Evolutionary conservation across 2,888 invertebrate genomes (phyloP), one percentile per base, ranked within the genome.

Genomic region (Pardosa pseudoannulata): DNA sequence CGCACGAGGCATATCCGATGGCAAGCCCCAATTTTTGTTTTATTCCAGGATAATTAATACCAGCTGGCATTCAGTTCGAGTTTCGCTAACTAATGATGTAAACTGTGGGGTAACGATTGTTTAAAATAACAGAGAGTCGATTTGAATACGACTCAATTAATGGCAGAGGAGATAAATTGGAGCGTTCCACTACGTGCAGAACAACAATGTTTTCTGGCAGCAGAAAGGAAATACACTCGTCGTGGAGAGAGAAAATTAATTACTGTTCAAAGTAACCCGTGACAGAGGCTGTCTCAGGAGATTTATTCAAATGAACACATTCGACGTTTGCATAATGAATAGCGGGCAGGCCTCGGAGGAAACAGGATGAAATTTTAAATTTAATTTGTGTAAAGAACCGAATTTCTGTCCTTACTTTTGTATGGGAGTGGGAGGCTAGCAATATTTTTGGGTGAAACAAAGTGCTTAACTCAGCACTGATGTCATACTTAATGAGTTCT

Each of bases 81-180:
- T 46, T 46, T 13, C 41, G 9, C 41, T 46, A 56, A 56, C 23
- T 56, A 56, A 56, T 56, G 56, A 56, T 23, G 56, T 23, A 23
- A 19, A 23, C 23, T 1, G 56, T 19, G 16, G 56, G n/a, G 23
- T 23, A 56, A 56, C 56, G 23, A 56, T 56, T 56, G 56, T 56
- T 56, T 56, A 56, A 46, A 56, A 56, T 56, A 56, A 56, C 56
- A 23, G 56, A 23, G 13, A 23, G 13, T 11, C 1, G 23, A 56
- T 56, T 16, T 56, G 5, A 56, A 56, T 56, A 23, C 56, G 23
- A 56, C 56, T 56, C 56, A 56, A 56, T 56, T 56, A 56, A 23
- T 5, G 56, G 23, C 56, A 56, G 56, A 56, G 23, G 16, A 56
- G 56, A 56, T 56, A 56, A 56, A 56, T 56, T 56, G 56, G 23